Percentiles rank a stretch among this genome's conserved stretches.
These are phyloP conservation scores for Otocyon megalotis DNA, from an alignment of 2,113 vertebrate species.

Conservation along the genomic window DNA sequence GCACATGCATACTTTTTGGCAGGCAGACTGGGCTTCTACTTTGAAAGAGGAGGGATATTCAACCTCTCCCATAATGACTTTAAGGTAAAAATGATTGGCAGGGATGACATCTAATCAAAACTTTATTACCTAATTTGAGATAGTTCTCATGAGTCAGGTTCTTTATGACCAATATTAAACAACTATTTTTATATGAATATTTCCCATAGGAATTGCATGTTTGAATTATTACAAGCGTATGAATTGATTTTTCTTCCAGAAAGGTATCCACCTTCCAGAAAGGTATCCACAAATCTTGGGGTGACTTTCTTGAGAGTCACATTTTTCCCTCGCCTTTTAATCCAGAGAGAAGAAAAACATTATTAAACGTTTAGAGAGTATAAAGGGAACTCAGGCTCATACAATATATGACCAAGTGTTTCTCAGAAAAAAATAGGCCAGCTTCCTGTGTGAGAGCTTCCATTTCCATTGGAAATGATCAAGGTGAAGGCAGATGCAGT, in stretches of 20 bases:
- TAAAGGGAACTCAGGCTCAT: background rate
- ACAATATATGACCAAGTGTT: background rate
- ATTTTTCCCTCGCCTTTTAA: background rate
- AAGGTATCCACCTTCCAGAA: background rate
- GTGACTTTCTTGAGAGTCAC: background rate
- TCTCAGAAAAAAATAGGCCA: background rate
- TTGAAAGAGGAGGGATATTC: background rate
- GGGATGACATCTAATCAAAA: background rate
- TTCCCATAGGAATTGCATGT: background rate
- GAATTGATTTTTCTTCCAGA: background rate
- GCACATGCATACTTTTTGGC: background rate
- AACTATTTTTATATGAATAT: constrained; percentile 20
- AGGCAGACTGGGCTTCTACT: background rate
- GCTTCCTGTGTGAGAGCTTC: background rate
- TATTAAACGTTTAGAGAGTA: background rate
- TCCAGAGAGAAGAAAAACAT: background rate
- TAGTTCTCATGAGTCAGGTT: background rate
- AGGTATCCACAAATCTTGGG: background rate
- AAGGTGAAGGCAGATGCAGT: background rate
- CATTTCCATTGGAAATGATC: background rate
- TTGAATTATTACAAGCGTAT: background rate
- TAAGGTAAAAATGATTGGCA: constrained; percentile 33
- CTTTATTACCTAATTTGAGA: background rate
- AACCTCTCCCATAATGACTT: background rate
- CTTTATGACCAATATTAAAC: background rate